Base-by-base conservation (phyloP, 2,888 invertebrate genomes). In the Agrochola circellaris region DNA sequence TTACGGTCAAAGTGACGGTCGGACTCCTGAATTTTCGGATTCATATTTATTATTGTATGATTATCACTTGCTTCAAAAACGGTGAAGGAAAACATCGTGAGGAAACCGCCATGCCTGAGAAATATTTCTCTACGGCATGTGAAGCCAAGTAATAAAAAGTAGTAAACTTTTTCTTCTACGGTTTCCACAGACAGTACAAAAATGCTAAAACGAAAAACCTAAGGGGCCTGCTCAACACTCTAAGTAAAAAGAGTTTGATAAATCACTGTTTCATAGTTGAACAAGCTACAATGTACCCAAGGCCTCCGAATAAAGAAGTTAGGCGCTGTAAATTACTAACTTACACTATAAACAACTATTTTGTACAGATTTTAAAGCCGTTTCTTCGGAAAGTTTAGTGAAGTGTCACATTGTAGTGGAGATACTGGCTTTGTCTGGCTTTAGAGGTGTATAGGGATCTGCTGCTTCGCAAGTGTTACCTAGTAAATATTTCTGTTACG, bases 241-340 rank as follows among this genome's bases (percentile, higher is more conserved):
- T 45, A 17, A 77, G 61, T 62, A 34, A 72, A 78, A 68, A 83
- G 38, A 26, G 60, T 23, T 42, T 61, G 65, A 80, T 81, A 70
- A 74, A 82, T 81, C 60, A 60, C 67, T 54, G 74, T 84, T 73
- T 70, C 42, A 20, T 61, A 48, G 58, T 76, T 70, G 54, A 67
- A 62, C 48, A 73, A 73, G 75, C 65, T 74, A 70, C 77, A 79
- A 60, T 82, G 77, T 79, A 48, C 26, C 64, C 13, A 82, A 73
- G 34, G 66, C 13, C 64, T 64, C 45, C 17, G 38, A 61, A 72
- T 81, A 67, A 73, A 81, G 68, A 87, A 87, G 62, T 77, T 74
- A 42, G 71, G 30, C 9, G 51, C 45, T 82, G 75, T 75, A 87
- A 78, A 85, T 87, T 75, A 77, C 79, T 26, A 83, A 83, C 74